A percentile compares a stretch with the other conserved stretches of the same genome.
Evolutionary conservation across 2,888 invertebrate genomes (phyloP).

Genomic region (Limulus polyphemus): DNA sequence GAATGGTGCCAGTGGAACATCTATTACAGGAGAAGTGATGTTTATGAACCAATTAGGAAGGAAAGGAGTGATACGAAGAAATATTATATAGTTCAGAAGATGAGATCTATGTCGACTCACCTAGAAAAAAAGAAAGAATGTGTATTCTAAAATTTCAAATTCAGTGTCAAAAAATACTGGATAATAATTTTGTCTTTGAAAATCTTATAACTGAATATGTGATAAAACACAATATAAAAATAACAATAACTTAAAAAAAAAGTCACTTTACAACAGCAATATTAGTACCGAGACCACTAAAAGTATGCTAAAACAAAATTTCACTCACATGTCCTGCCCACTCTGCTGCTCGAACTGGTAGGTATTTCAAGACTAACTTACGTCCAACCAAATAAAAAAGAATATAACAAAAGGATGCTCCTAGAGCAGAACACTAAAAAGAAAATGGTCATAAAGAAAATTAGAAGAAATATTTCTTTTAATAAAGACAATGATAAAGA

Average conservation of each 20-base stretch:
- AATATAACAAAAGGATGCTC: conserved; percentile 89
- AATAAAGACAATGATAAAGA: too few species aligned
- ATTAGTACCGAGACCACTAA: too few species aligned
- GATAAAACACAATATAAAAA: too few species aligned
- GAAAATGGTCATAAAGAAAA: background rate
- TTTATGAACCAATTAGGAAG: conserved; percentile 99
- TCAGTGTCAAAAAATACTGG: too few species aligned
- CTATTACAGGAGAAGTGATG: conserved; percentile 88
- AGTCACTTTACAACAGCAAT: too few species aligned
- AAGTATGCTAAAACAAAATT: too few species aligned
- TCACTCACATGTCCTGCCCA: conserved; percentile 66
- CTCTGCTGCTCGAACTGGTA: conserved; percentile 68
- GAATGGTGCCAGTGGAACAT: conserved; percentile 84
- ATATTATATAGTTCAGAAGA: conserved; percentile 89
- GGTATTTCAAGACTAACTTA: conserved; percentile 67
- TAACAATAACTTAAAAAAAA: too few species aligned
- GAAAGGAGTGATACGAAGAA: conserved; percentile 91
- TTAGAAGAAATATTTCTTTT: too few species aligned
- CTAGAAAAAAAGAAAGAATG: conserved; percentile 33
- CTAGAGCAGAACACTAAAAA: conserved; percentile 73
- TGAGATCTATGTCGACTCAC: conserved; percentile 67
- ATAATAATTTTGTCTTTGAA: too few species aligned
- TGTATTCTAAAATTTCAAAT: conserved; percentile 20
- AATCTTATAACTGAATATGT: too few species aligned
- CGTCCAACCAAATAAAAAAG: conserved; percentile 82